A percentile compares a stretch with the other conserved stretches of the same genome.
Conservation (phyloP, 2,797 vertebrate genomes). For the Sebastes diploproa region DNA sequence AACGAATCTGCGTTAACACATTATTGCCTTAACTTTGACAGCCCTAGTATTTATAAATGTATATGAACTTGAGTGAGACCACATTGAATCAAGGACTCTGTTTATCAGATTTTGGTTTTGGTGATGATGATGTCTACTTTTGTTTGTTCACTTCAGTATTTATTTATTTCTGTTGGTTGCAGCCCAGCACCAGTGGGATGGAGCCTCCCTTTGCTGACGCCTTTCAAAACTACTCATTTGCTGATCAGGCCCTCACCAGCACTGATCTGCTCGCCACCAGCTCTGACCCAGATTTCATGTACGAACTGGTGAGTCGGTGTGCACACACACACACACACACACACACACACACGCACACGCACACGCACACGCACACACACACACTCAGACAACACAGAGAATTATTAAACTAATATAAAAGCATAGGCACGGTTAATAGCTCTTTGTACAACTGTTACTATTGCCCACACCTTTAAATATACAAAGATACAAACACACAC, state of each 20-base stretch:
- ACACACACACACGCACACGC: not conserved
- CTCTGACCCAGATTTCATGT: constrained; percentile 99
- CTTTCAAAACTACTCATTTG: constrained; percentile 97
- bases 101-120: not conserved
- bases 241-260: constrained; percentile 98
- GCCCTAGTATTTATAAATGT: too few relatives aligned
- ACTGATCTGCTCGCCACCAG: constrained; percentile 96
- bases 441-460: not conserved
- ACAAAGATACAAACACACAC: not conserved
- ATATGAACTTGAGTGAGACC: not conserved
- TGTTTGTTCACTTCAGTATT: not conserved
- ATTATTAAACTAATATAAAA: not conserved
- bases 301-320: constrained; percentile 91
- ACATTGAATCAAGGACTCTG: not conserved
- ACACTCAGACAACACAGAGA: not conserved
- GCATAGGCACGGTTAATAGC: not conserved
- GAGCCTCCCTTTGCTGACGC: constrained; percentile 98
- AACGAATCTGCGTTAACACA: too few relatives aligned
- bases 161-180: constrained; percentile 18
- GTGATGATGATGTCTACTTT: not conserved
- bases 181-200: constrained; percentile 99
- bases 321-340: not conserved
- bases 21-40: too few relatives aligned
- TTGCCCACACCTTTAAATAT: not conserved
- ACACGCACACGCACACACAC: not conserved